Evolutionary conservation across 2,888 invertebrate species (phyloP).

Genomic region (Napeogenes sylphis): DNA sequence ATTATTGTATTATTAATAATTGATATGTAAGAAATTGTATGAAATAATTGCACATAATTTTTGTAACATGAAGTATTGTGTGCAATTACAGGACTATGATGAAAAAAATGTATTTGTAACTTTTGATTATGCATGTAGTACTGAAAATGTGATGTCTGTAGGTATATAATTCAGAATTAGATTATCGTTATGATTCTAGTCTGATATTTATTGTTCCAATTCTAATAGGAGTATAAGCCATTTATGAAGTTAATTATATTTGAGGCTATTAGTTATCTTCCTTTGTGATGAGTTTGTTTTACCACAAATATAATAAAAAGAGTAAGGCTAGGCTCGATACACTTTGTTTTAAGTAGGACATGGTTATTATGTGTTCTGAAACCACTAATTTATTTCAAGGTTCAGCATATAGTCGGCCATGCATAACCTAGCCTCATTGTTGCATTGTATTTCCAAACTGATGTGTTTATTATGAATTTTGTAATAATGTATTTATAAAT

Average conservation of each 20-base stretch:
- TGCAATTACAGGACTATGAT: not conserved
- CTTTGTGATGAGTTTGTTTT: slow-evolving; percentile 22
- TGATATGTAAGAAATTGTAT: not conserved
- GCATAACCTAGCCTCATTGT: slow-evolving; percentile 6
- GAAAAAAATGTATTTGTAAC: not conserved
- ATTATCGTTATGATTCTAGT: slow-evolving; percentile 39
- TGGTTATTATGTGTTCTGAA: not conserved
- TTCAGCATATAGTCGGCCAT: not conserved
- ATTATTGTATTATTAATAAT: not conserved
- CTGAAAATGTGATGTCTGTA: slow-evolving; percentile 12
- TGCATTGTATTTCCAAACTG: not conserved
- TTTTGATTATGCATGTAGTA: slow-evolving; percentile 10
- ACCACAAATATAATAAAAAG: too few relatives aligned
- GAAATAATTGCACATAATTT: not conserved
- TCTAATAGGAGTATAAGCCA: slow-evolving; percentile 19
- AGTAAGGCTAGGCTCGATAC: not conserved
- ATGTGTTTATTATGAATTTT: not conserved
- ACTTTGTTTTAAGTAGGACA: not conserved
- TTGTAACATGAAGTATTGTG: slow-evolving; percentile 1
- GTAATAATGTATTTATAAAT: not conserved
- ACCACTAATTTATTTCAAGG: slow-evolving; percentile 1
- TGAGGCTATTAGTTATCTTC: slow-evolving; percentile 38
- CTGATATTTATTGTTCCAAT: slow-evolving; percentile 38
- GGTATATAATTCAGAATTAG: slow-evolving; percentile 18
- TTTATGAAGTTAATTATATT: slow-evolving; percentile 15